Conservation (phyloP, 2,888 invertebrate genomes). For the Lobophora halterata region DNA sequence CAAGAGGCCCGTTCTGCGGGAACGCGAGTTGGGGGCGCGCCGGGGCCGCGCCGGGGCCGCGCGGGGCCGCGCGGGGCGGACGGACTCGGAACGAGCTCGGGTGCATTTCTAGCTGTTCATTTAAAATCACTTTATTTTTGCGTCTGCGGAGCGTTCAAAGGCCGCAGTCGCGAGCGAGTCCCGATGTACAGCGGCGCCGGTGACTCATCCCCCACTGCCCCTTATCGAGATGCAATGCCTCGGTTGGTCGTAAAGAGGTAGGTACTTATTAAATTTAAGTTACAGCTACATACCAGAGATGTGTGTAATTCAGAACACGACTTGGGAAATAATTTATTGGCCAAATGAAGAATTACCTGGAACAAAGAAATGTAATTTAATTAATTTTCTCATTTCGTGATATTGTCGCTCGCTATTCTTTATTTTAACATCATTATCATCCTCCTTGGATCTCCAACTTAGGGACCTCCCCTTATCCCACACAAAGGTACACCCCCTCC, state of each 20-base stretch:
- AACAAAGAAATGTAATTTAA: conserved; percentile 8
- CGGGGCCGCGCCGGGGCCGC: not conserved
- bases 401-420: conserved; percentile 3
- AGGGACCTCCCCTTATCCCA: too few relatives aligned
- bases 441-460: too few relatives aligned
- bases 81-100: conserved; percentile 4
- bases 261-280: too few relatives aligned
- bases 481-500: too few relatives aligned
- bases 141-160: conserved; percentile 29
- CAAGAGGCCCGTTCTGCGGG: conserved; percentile 13
- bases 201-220: not conserved
- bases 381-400: conserved; percentile 3
- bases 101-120: conserved; percentile 26
- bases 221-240: not conserved
- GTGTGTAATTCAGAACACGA: too few relatives aligned
- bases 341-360: too few relatives aligned
- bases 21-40: conserved; percentile 3
- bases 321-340: too few relatives aligned
- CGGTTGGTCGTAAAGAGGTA: too few relatives aligned
- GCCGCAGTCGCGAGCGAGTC: conserved; percentile 23
- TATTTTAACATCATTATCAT: too few relatives aligned
- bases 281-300: too few relatives aligned
- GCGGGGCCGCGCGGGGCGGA: not conserved
- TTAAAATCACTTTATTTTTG: conserved; percentile 33
- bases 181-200: conserved; percentile 25